phyloP scores from a whole-genome alignment of 2,797 vertebrate genomes.

The Heterohyrax brucei region DNA sequence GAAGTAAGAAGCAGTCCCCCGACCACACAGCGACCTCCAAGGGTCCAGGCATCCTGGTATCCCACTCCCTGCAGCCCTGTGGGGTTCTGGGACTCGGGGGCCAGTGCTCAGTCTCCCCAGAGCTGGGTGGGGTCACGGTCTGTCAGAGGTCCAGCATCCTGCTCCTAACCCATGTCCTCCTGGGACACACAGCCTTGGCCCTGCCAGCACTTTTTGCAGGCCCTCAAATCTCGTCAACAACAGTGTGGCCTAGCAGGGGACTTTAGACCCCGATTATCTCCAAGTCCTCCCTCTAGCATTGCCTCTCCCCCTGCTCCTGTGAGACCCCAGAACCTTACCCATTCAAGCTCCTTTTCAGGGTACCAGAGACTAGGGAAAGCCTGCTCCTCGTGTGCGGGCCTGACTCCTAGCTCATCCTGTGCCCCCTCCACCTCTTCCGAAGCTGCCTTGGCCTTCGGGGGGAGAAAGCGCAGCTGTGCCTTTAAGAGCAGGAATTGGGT shows the following conservation, averaged over 20 bases:
- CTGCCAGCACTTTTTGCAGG: not conserved
- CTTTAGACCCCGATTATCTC: not conserved
- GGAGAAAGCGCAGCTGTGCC: constrained; percentile 58
- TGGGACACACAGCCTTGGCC: not conserved
- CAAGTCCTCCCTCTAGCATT: not conserved
- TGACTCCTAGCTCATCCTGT: not conserved
- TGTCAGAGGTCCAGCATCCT: not conserved
- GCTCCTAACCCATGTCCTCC: no score
- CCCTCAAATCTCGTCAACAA: not conserved
- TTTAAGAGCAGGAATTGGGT: constrained; percentile 81
- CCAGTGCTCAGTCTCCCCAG: not conserved
- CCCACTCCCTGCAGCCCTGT: not conserved
- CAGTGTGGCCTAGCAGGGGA: no score
- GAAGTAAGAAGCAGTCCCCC: not conserved
- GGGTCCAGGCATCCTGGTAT: not conserved
- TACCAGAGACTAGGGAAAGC: not conserved
- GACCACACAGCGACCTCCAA: fast-evolving
- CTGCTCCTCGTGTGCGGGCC: not conserved
- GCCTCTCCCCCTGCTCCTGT: not conserved
- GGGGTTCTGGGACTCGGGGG: not conserved
- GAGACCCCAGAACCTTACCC: not conserved
- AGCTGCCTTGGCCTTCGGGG: not conserved
- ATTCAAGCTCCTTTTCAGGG: not conserved
- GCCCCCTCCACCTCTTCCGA: not conserved
- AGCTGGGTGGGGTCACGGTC: no score